Base-by-base conservation (phyloP, 2,888 invertebrate species). In the Bursaphelenchus okinawaensis region DNA sequence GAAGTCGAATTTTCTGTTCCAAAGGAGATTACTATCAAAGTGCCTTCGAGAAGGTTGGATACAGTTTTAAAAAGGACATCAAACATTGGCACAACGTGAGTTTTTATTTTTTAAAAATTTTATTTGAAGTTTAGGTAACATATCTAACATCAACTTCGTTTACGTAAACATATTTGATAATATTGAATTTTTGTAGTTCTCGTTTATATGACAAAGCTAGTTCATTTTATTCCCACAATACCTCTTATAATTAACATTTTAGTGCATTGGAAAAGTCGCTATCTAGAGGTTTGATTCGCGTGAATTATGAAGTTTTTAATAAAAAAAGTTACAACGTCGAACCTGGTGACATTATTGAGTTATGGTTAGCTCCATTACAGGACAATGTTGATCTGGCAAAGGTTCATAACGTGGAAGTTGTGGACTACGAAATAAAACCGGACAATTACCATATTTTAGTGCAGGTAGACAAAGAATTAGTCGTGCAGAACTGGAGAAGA, bases 321-420 rank as follows among this genome's bases (percentile, higher is more conserved):
- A 77, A 77, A 66, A 76, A 76, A 59, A 62, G 76, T 0, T 76
- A 77, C 58, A 77, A 77, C 63, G 77, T 77, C 40, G 62, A 71
- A 59, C 28, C 65, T 31, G 73, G 74, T 9, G 77, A 77, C 55
- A 62, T 70, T 28, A 62, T 77, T 52, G 77, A 77, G 40, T 69
- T 77, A 40, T 77, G 73, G 72, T 65, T 70, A 22, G 61, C 64
- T 19, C 68, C 73, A 16, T 70, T 68, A 58, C 51, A 61, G n/a
- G 77, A 77, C 8, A 77, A 77, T 63, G 29, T 61, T 8, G 64
- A 71, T 6, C 60, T 77, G 50, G 77, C 76, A 7, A 68, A 72
- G 57, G 76, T 73, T 31, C 31, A 55, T 24, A 52, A 52, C n/a
- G 55, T 62, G 27, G 52, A 74, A 69, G 69, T 76, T 29, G 69